A percentile compares a stretch with the other conserved stretches of the same genome.
phyloP scores from a whole-genome alignment of 2,888 invertebrate species.

The Eupithecia insigniata region DNA sequence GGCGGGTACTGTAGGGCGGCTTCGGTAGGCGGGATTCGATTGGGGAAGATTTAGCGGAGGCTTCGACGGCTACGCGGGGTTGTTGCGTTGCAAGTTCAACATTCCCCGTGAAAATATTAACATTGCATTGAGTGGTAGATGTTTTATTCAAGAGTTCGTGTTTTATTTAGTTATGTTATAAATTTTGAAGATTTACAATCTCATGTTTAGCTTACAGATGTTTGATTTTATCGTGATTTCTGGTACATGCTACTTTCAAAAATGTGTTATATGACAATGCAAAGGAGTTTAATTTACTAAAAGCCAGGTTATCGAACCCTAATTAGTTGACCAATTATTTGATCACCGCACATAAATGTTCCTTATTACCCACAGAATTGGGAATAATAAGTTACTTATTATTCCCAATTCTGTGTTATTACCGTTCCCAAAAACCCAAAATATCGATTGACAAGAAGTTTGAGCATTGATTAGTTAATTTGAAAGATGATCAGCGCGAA shows the following conservation, averaged over 20 bases:
- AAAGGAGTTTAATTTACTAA: not conserved
- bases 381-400: no score
- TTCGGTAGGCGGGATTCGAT: slow-evolving; percentile 47
- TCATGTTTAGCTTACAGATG: not conserved
- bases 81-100: slow-evolving; percentile 43
- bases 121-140: slow-evolving; percentile 25
- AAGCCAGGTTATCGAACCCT: not conserved
- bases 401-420: no score
- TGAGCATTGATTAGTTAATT: not conserved
- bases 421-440: not conserved
- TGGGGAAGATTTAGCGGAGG: slow-evolving; percentile 40
- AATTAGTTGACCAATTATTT: not conserved
- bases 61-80: slow-evolving; percentile 39
- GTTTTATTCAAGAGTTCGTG: slow-evolving; percentile 22
- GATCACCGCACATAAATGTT: not conserved
- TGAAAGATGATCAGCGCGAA: not conserved
- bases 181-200: not conserved
- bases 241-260: not conserved
- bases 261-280: not conserved
- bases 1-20: slow-evolving; percentile 66
- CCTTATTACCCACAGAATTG: no score
- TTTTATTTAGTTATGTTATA: slow-evolving; percentile 22
- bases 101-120: slow-evolving; percentile 45
- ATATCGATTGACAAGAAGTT: not conserved
- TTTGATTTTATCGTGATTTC: not conserved